A percentile compares a stretch with the other conserved stretches of the same genome.
Conservation (phyloP, 2,888 invertebrate species). For the Troilus luridus region DNA sequence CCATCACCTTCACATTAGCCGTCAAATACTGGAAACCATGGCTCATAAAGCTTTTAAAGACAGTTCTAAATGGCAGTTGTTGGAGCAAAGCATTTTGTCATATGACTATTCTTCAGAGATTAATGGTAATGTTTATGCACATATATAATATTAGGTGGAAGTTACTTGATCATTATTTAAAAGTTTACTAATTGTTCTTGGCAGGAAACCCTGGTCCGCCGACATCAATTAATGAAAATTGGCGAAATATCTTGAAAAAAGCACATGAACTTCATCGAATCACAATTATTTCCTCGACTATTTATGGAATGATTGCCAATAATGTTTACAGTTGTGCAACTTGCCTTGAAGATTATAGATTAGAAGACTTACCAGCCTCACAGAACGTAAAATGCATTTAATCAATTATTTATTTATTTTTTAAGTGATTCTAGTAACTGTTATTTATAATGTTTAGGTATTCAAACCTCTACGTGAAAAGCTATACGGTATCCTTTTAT, state of each 20-base stretch:
- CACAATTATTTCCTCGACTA: constrained; percentile 35
- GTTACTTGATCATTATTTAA: neutral
- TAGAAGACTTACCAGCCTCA: constrained; percentile 58
- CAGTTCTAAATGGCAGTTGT: constrained; percentile 53
- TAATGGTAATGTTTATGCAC: constrained; percentile 51
- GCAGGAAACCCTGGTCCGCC: constrained; percentile 31
- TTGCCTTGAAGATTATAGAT: constrained; percentile 60
- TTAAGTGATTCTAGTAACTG: neutral
- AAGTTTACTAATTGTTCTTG: constrained; percentile 11
- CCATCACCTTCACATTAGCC: constrained; percentile 9
- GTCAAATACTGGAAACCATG: constrained; percentile 13
- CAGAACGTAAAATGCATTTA: constrained; percentile 57
- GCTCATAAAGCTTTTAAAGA: constrained; percentile 59
- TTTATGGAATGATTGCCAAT: constrained; percentile 59
- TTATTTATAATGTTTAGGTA: constrained; percentile 52
- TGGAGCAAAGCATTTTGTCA: constrained; percentile 60
- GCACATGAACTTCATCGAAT: constrained; percentile 46
- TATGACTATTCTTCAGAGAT: constrained; percentile 57
- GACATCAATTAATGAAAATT: constrained; percentile 52
- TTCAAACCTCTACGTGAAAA: constrained; percentile 58
- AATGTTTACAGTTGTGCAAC: constrained; percentile 57
- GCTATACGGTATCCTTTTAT: constrained; percentile 61
- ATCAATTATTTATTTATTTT: neutral
- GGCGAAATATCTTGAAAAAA: constrained; percentile 56
- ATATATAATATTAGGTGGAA: neutral